Base-by-base conservation (phyloP, 1,140 invertebrate genomes). In the Drosophila athabasca region DNA sequence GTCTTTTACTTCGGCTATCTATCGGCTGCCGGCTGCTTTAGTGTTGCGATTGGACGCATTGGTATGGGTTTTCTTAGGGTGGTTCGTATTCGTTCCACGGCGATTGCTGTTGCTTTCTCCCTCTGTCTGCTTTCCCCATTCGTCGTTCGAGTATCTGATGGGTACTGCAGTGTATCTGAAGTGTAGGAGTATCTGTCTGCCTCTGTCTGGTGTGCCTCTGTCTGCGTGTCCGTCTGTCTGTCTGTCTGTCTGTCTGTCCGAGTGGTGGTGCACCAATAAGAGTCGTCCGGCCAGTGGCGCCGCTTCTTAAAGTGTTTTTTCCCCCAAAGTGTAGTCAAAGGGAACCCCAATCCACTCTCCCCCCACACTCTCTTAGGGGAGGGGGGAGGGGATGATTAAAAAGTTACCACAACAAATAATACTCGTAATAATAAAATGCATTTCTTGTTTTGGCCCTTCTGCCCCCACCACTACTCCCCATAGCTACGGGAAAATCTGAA, bases 1-100 rank as follows among this genome's bases (percentile, higher is more conserved):
- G 24, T 26, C 24, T 26, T 26, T 5, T 26, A 5, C 24, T 26
- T 26, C 24, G 24, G 24, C 4, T 39, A 39, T 39, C 35, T 39
- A 39, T 39, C 35, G 35, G 24, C 24, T 26, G 24, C 24, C 24
- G 17, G 17, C 17, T 19, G 17, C 17, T 26, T 26, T 26, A 3
- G 24, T 26, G 24, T 26, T 26, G 24, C 4, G 35, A 39, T 39
- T 39, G 35, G 35, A 39, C 35, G 43, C 39, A 24, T 11, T 80
- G 79, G 83, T 88, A 54, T 88, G 83, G 71, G 83, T 79, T 88
- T 89, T 88, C 83, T 87, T 87, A 51, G 52, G 55, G 52, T 52
- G 65, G 68, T 79, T 53, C 61, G 58, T 48, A 70, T 83, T 24
- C 49, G 41, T 22, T 45, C 48, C 41, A 46, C 35, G 46, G 46